Conservation (phyloP, 2,888 invertebrate species). For the Boloria selene region DNA sequence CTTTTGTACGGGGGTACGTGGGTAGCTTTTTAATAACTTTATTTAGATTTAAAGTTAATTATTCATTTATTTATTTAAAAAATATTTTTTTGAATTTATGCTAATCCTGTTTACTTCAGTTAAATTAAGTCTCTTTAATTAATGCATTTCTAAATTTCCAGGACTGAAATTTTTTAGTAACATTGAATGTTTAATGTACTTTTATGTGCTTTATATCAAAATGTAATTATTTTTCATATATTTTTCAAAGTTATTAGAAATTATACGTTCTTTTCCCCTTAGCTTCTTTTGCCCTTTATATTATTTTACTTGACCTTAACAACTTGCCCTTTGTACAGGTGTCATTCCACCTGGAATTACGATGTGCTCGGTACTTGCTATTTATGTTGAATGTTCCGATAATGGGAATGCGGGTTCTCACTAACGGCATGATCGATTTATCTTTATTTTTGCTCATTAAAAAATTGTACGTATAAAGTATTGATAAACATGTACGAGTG, state of each 20-base stretch:
- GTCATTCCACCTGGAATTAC: conserved; percentile 68
- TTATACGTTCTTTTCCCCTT: conserved; percentile 1
- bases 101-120: too few relatives aligned
- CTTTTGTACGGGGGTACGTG: conserved; percentile 59
- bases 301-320: conserved; percentile 52
- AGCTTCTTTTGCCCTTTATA: conserved; percentile 33
- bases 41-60: neutral
- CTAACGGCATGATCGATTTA: conserved; percentile 47
- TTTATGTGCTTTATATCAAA: too few relatives aligned
- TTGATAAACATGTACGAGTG: neutral
- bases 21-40: conserved; percentile 11
- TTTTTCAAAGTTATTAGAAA: neutral
- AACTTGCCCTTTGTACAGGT: conserved; percentile 64
- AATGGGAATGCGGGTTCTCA: conserved; percentile 48
- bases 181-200: too few relatives aligned
- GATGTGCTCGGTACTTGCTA: conserved; percentile 40
- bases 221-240: too few relatives aligned
- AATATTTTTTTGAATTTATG: conserved; percentile 1
- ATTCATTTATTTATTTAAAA: too few relatives aligned
- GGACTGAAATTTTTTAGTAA: too few relatives aligned
- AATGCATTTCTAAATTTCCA: too few relatives aligned
- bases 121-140: too few relatives aligned
- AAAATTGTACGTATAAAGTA: neutral
- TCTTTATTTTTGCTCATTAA: conserved; percentile 32
- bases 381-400: conserved; percentile 40